Evolutionary conservation across 2,888 invertebrate species (phyloP).

Genomic region (Lycia hirtaria): DNA sequence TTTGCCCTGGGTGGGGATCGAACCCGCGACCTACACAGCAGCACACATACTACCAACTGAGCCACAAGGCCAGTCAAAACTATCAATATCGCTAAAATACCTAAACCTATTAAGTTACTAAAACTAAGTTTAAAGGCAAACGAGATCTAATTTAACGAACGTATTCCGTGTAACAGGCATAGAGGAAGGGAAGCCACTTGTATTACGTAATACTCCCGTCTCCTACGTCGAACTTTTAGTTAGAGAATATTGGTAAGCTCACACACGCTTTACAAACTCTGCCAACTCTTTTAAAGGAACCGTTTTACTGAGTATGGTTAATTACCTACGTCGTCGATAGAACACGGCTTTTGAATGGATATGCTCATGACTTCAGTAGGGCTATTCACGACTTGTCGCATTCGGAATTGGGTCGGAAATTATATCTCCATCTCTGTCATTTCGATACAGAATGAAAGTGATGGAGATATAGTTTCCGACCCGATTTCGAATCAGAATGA

Average conservation of each 20-base stretch:
- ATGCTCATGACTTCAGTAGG: conserved; percentile 6
- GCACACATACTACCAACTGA: too few species aligned
- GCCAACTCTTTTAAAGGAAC: conserved; percentile 13
- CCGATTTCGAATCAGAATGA: too few species aligned
- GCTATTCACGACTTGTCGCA: too few species aligned
- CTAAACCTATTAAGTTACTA: not conserved
- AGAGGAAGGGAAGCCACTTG: conserved; percentile 5
- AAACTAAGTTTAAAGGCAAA: not conserved
- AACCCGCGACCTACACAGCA: too few species aligned
- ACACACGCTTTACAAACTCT: conserved; percentile 12
- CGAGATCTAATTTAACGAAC: not conserved
- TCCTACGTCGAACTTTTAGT: conserved; percentile 11
- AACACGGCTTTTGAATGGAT: conserved; percentile 4
- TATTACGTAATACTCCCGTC: conserved; percentile 10
- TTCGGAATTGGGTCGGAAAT: too few species aligned
- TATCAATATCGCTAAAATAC: too few species aligned
- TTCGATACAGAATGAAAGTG: too few species aligned
- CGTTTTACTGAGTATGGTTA: conserved; percentile 5
- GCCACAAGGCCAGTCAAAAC: too few species aligned
- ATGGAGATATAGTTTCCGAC: too few species aligned
- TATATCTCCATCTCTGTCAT: too few species aligned
- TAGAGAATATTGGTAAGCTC: conserved; percentile 20
- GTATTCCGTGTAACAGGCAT: conserved; percentile 12
- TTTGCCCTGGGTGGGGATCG: too few species aligned
- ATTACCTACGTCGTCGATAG: conserved; percentile 3